These are phyloP conservation scores for Mohoua ochrocephala DNA, from an alignment of 2,113 vertebrate genomes.

Conservation along the genomic window DNA sequence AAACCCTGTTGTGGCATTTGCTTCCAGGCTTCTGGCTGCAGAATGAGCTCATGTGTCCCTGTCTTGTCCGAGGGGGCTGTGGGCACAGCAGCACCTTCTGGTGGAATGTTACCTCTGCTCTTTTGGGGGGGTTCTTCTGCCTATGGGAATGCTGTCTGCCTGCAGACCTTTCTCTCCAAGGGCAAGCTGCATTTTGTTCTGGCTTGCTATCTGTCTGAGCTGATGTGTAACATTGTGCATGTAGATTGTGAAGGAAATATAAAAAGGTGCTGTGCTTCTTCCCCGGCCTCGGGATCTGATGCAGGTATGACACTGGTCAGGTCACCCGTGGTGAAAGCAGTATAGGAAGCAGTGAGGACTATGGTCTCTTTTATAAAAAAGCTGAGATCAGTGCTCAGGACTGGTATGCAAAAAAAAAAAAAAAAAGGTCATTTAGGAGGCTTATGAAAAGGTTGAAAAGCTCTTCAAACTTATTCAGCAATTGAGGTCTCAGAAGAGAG, in stretches of 20 bases:
- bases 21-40: neutral
- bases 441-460: neutral
- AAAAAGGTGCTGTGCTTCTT: neutral
- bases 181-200: neutral
- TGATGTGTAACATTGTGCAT: neutral
- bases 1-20: neutral
- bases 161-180: neutral
- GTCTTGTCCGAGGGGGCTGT: neutral
- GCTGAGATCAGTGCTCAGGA: neutral
- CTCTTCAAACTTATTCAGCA: neutral
- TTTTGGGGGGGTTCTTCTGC: neutral
- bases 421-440: neutral
- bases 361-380: accelerated
- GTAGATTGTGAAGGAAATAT: neutral
- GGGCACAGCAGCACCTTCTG: neutral
- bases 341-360: neutral
- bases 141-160: neutral
- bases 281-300: neutral
- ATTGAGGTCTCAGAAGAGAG: neutral
- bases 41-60: neutral
- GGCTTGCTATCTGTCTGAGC: neutral
- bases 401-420: neutral
- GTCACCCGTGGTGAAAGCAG: neutral
- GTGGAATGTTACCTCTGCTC: neutral
- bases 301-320: neutral